Conservation (phyloP, 2,113 vertebrate genomes). For the Mustelus asterias region DNA sequence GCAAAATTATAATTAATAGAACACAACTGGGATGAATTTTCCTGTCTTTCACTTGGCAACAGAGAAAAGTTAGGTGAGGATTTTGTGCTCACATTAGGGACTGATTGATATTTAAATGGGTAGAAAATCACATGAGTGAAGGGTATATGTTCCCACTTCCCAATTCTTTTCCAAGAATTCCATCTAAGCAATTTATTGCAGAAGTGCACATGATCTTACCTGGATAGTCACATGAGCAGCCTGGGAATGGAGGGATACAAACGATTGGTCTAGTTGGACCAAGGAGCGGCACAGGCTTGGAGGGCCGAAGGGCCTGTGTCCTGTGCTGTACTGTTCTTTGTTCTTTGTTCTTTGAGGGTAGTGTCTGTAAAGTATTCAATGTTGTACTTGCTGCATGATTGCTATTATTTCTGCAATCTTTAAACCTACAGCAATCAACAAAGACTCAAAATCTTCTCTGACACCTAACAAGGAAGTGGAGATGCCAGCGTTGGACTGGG, state of each 20-base stretch:
- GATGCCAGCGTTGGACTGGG: too few relatives aligned
- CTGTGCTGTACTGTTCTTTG: too few relatives aligned
- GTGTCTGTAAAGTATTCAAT: neutral
- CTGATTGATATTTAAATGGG: neutral
- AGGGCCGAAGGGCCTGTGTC: too few relatives aligned
- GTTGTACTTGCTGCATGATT: neutral
- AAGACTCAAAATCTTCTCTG: neutral
- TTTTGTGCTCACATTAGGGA: neutral
- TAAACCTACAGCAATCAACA: neutral
- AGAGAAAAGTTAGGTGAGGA: neutral
- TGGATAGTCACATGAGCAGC: too few relatives aligned
- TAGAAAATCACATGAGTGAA: neutral
- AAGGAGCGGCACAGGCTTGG: too few relatives aligned
- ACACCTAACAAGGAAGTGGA: too few relatives aligned
- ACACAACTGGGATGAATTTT: neutral
- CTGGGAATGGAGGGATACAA: too few relatives aligned
- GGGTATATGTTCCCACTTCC: neutral
- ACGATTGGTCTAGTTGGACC: too few relatives aligned
- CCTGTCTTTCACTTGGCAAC: neutral
- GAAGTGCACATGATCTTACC: neutral
- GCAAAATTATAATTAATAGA: neutral
- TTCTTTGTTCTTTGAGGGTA: too few relatives aligned
- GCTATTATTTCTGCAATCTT: neutral
- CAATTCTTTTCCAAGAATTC: neutral
- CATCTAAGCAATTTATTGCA: too few relatives aligned